Conservation (phyloP, 2,888 invertebrate genomes). For the Perizoma affinitatum region DNA sequence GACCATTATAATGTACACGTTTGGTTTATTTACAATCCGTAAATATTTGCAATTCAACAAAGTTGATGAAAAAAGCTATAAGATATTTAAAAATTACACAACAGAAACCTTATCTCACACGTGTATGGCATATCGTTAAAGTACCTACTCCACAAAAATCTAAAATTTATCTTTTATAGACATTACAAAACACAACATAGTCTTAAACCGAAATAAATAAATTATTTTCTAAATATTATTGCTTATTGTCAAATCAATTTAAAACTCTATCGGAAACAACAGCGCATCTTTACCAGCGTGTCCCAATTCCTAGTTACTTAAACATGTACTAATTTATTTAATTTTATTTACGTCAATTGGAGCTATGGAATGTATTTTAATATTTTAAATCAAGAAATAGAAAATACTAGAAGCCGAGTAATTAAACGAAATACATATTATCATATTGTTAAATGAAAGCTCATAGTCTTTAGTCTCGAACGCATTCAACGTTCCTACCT, state of each 20-base stretch:
- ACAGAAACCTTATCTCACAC: conserved; percentile 79
- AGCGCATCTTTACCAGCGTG: conserved; percentile 27
- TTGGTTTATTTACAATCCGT: conserved; percentile 38
- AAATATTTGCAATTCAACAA: conserved; percentile 36
- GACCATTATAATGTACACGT: conserved; percentile 34
- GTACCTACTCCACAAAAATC: conserved; percentile 63
- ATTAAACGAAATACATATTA: conserved; percentile 9
- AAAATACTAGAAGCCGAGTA: conserved; percentile 10
- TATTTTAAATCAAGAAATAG: background rate
- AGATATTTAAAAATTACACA: conserved; percentile 65
- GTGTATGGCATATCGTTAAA: conserved; percentile 78
- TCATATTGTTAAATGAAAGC: conserved; percentile 7
- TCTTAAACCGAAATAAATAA: conserved; percentile 83
- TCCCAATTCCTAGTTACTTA: conserved; percentile 65
- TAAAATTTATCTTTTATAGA: conserved; percentile 66
- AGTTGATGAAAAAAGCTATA: conserved; percentile 51
- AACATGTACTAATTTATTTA: conserved; percentile 43
- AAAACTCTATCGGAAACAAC: conserved; percentile 56
- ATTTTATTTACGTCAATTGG: conserved; percentile 52
- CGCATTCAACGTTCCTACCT: conserved; percentile 51
- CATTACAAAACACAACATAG: conserved; percentile 81
- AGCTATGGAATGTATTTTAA: conserved; percentile 1
- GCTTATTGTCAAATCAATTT: conserved; percentile 81
- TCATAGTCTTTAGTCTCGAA: conserved; percentile 33
- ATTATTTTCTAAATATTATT: conserved; percentile 73